phyloP scores from a whole-genome alignment of 2,888 invertebrate species.

The Synergus itoensis region DNA sequence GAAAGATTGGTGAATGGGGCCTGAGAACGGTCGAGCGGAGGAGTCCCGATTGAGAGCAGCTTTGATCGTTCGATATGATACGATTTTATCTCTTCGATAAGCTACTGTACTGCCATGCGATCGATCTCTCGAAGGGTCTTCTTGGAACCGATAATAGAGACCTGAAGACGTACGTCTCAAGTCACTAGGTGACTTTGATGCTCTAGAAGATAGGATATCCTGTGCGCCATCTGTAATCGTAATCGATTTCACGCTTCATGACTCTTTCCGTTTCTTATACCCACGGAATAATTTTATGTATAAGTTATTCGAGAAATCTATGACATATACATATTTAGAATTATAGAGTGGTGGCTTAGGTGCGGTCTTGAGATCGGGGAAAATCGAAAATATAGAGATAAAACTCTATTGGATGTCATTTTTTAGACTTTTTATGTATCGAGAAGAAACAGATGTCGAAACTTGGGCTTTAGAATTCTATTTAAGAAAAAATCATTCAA shows the following conservation, averaged over 20 bases:
- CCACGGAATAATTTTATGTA: background rate
- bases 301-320: background rate
- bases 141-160: conserved; percentile 51
- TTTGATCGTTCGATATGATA: conserved; percentile 52
- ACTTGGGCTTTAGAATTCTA: no score
- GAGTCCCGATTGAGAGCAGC: conserved; percentile 54
- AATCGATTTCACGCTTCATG: conserved; percentile 43
- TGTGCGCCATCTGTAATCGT: background rate
- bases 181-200: conserved; percentile 45
- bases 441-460: no score
- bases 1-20: conserved; percentile 36
- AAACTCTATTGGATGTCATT: no score
- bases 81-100: conserved; percentile 52
- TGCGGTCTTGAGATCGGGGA: no score
- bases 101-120: conserved; percentile 55
- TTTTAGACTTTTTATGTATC: no score
- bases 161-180: conserved; percentile 47
- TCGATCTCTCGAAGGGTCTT: conserved; percentile 43
- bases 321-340: no score
- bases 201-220: conserved; percentile 44
- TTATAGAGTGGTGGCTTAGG: no score
- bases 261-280: background rate
- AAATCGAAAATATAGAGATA: no score
- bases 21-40: conserved; percentile 54
- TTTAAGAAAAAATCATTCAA: no score